A percentile compares a stretch with the other conserved stretches of the same genome.
phyloP scores from a whole-genome alignment of 2,797 vertebrate genomes.

The Anolis apletophallus region DNA sequence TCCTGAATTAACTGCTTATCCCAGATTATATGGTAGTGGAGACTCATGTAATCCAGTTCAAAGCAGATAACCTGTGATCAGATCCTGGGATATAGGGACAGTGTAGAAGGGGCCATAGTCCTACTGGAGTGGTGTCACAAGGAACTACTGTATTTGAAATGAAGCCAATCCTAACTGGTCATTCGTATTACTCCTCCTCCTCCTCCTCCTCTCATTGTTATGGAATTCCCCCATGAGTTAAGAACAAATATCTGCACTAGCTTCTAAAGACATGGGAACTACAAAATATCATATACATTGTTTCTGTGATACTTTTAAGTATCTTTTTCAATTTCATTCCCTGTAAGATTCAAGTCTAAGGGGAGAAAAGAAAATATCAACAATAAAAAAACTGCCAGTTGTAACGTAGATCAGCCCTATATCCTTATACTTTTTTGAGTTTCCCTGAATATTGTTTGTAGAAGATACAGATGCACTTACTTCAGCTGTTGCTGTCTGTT shows the following conservation, averaged over 20 bases:
- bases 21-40: no score
- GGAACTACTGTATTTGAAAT: background rate
- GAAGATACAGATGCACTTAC: background rate
- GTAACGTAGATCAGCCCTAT: background rate
- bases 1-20: no score
- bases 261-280: background rate
- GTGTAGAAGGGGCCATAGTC: no score
- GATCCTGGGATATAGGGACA: no score
- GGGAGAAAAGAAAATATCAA: background rate
- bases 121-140: background rate
- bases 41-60: no score
- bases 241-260: background rate
- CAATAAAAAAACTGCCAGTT: background rate
- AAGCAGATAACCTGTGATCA: no score
- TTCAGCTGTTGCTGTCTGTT: background rate
- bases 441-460: background rate
- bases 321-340: background rate
- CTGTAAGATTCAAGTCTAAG: background rate
- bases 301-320: background rate
- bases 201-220: background rate
- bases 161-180: background rate
- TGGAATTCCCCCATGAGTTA: background rate
- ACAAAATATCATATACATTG: no score
- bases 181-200: no score
- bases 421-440: background rate